Conservation (phyloP, 2,888 invertebrate species). For the Acanthopleura granulata region DNA sequence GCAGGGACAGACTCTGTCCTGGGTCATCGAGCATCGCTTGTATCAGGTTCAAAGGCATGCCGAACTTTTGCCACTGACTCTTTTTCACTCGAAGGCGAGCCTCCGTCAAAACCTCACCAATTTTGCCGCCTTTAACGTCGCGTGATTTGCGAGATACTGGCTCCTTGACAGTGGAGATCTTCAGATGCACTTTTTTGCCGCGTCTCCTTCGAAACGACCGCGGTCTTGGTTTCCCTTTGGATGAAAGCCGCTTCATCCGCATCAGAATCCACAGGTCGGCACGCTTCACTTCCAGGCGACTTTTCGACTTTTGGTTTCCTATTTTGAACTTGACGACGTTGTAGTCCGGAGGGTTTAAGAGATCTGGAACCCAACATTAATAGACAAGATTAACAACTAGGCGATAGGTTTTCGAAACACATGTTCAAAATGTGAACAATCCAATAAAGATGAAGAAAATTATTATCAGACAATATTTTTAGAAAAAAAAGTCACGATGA, state of each 20-base stretch:
- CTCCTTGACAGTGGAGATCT: conserved; percentile 22
- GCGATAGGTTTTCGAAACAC: no score
- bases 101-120: conserved; percentile 23
- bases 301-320: background rate
- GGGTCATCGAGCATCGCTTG: conserved; percentile 24
- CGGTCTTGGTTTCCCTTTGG: no score
- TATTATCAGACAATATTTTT: no score
- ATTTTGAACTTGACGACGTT: no score
- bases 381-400: no score
- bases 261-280: conserved; percentile 25
- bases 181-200: conserved; percentile 21
- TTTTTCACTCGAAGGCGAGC: conserved; percentile 28
- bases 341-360: no score
- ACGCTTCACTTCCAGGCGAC: conserved; percentile 21
- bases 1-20: conserved; percentile 21
- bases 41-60: conserved; percentile 28
- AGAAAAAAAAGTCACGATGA: no score
- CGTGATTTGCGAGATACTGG: no score
- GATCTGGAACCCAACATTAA: no score
- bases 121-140: conserved; percentile 19
- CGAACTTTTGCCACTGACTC: conserved; percentile 31
- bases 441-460: no score
- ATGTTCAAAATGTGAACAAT: no score
- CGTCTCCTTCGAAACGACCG: background rate
- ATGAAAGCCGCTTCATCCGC: conserved; percentile 4